These are phyloP conservation scores for Alviniconcha strummeri DNA, from an alignment of 2,888 invertebrate species.

Conservation along the genomic window DNA sequence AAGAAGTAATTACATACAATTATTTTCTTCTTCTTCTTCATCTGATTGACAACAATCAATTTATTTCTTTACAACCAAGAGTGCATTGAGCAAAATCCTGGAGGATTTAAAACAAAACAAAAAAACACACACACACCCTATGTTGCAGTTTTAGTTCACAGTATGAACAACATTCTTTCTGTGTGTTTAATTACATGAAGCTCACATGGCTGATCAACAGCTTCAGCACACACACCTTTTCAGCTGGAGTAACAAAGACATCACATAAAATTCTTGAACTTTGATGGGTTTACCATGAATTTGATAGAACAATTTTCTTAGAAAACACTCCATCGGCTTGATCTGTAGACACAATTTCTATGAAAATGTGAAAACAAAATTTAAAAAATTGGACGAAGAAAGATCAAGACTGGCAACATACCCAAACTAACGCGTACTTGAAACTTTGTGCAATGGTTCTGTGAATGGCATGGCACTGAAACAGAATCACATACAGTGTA, in stretches of 20 bases:
- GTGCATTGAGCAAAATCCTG: neutral
- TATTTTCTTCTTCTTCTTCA: neutral
- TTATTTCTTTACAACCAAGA: neutral
- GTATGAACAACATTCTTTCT: too few relatives aligned
- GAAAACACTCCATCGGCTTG: too few relatives aligned
- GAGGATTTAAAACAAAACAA: neutral
- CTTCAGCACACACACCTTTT: too few relatives aligned
- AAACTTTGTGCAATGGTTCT: constrained; percentile 93
- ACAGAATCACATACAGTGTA: neutral
- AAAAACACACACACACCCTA: neutral
- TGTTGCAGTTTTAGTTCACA: neutral
- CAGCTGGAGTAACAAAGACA: too few relatives aligned
- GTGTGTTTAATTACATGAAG: too few relatives aligned
- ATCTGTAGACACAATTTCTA: too few relatives aligned
- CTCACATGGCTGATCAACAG: too few relatives aligned
- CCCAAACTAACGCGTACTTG: constrained; percentile 97
- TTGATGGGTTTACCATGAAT: too few relatives aligned
- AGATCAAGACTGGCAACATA: constrained; percentile 69
- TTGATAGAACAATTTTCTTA: neutral
- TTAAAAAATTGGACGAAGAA: too few relatives aligned
- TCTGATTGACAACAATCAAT: neutral
- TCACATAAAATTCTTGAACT: too few relatives aligned
- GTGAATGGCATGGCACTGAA: constrained; percentile 93
- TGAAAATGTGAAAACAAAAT: too few relatives aligned
- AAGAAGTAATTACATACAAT: neutral